These are phyloP conservation scores for Lepus townsendii DNA, from an alignment of 2,797 vertebrate species.

Conservation along the genomic window DNA sequence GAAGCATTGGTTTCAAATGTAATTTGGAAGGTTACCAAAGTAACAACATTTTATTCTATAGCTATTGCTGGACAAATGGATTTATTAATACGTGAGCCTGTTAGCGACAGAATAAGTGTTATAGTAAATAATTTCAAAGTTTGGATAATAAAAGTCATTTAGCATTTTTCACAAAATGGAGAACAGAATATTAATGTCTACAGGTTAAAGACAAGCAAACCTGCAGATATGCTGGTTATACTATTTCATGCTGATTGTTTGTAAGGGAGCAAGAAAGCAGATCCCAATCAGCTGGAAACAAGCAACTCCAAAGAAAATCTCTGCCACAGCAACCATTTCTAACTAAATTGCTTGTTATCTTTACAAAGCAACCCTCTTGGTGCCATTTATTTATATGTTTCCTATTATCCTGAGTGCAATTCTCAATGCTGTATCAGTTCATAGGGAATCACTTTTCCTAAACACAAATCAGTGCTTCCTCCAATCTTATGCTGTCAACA, in stretches of 20 bases:
- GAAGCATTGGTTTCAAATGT: background rate
- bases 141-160: slow-evolving; percentile 41
- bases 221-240: background rate
- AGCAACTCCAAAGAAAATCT: slow-evolving; percentile 39
- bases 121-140: slow-evolving; percentile 41
- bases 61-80: slow-evolving; percentile 13
- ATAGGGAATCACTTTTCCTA: slow-evolving; percentile 18
- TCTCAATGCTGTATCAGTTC: slow-evolving; percentile 27
- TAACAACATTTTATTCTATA: background rate
- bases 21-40: slow-evolving; percentile 43
- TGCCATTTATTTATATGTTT: slow-evolving; percentile 62
- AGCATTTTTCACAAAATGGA: background rate
- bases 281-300: slow-evolving; percentile 62
- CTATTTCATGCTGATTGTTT: slow-evolving; percentile 52
- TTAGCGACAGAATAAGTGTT: background rate
- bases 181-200: slow-evolving; percentile 51
- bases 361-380: slow-evolving; percentile 42
- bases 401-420: background rate
- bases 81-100: background rate
- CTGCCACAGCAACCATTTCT: slow-evolving; percentile 22
- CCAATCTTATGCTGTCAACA: background rate
- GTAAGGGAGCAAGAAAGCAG: slow-evolving; percentile 59
- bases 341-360: slow-evolving; percentile 67
- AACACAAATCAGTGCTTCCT: slow-evolving; percentile 24
- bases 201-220: slow-evolving; percentile 2